Conservation (phyloP, 2,113 vertebrate species). For the Cavia aperea region DNA sequence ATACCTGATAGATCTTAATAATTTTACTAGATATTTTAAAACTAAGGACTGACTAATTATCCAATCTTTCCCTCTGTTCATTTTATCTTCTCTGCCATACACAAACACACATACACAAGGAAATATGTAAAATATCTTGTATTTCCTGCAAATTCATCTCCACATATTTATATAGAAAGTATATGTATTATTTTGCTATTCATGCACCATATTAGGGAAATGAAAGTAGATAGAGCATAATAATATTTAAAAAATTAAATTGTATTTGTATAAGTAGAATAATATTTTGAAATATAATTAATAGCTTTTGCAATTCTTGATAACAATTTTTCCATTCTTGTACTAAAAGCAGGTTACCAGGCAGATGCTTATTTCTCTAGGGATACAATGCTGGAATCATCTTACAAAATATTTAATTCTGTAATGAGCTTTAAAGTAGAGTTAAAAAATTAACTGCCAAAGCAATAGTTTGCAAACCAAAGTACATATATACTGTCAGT, state of each 20-base stretch:
- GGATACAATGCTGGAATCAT: not conserved
- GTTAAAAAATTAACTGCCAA: not conserved
- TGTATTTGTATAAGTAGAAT: not conserved
- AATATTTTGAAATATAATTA: conserved; percentile 23
- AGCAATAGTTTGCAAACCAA: not conserved
- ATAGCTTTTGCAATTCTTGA: not conserved
- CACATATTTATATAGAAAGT: not conserved
- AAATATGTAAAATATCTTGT: not conserved
- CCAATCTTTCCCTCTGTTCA: not conserved
- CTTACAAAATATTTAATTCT: not conserved
- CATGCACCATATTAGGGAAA: not conserved
- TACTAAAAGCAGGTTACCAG: not conserved
- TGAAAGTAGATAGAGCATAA: not conserved
- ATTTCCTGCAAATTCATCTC: not conserved
- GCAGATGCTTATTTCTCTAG: not conserved
- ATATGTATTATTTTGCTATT: not conserved
- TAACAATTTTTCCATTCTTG: not conserved
- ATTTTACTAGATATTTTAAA: not conserved
- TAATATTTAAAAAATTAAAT: not conserved
- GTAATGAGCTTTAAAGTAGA: not conserved
- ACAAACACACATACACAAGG: not conserved
- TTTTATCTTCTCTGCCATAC: not conserved
- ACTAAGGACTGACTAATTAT: not conserved
- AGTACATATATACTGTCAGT: not conserved
- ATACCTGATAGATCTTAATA: not conserved